phyloP scores from a whole-genome alignment of 1,140 invertebrate genomes.

The Heterodera carotae region DNA sequence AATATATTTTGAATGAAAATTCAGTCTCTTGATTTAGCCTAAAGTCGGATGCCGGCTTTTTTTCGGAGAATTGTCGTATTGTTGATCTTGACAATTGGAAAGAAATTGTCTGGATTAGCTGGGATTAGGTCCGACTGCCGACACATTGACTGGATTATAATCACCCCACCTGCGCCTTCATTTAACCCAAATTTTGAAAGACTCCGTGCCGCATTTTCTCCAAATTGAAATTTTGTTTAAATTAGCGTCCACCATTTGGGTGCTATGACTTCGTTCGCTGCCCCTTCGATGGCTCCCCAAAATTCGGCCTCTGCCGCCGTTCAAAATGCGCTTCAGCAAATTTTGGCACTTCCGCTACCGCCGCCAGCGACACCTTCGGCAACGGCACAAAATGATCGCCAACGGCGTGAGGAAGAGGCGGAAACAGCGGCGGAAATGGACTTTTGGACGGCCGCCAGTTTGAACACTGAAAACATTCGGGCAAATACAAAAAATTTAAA shows the following conservation, averaged over 20 bases:
- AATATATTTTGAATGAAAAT: too few species aligned
- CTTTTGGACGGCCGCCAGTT: slow-evolving; percentile 25
- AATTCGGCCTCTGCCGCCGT: not conserved
- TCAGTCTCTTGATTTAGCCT: too few species aligned
- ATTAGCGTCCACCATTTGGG: not conserved
- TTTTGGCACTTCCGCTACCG: slow-evolving; percentile 1
- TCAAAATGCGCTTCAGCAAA: slow-evolving; percentile 11
- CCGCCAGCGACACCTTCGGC: not conserved
- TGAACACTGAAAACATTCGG: slow-evolving; percentile 24
- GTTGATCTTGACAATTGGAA: too few species aligned
- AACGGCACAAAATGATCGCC: not conserved
- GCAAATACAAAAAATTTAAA: slow-evolving; percentile 5
- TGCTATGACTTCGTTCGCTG: not conserved
- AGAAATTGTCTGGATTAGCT: too few species aligned
- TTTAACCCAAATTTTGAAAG: too few species aligned
- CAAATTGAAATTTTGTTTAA: too few species aligned
- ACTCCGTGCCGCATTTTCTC: too few species aligned
- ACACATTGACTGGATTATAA: too few species aligned
- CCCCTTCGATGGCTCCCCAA: not conserved
- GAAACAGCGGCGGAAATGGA: slow-evolving; percentile 14
- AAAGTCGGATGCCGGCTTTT: too few species aligned
- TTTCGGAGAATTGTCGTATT: too few species aligned
- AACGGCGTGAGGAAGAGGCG: not conserved
- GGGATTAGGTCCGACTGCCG: too few species aligned
- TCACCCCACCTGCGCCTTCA: too few species aligned